Evolutionary conservation across 2,888 invertebrate species (phyloP), one percentile per base, ranked within the genome.

Genomic region (Hybos culiciformis): DNA sequence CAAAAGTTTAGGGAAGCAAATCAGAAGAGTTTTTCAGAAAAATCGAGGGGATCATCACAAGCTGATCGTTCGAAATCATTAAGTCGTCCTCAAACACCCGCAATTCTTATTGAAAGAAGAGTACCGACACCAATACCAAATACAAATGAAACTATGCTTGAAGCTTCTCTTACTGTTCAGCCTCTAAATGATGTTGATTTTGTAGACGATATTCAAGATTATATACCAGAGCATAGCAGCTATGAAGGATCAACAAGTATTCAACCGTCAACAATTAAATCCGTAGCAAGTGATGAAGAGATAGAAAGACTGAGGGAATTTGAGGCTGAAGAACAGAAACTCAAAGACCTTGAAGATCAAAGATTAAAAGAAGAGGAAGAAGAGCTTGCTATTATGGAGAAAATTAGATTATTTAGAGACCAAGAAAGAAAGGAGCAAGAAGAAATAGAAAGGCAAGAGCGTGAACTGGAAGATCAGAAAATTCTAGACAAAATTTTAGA

Each of bases 111-210:
- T 5, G 75, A 77, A 57, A 67, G 71, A 50, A 69, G 74, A 24
- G 71, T 75, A 11, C 72, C 75, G 1, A 74, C 76, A 48, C 75
- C 77, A 19, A 72, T 74, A 12, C 68, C 72, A 46, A 74, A 73
- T 43, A 63, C 63, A 21, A 70, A 73, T 44, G 78, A 75, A 64
- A 75, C 68, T 5, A 53, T 74, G 54, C 62, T 80, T 11, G 78
- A 78, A 59, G 80, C 78, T 2, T 72, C 77, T 5, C 60, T 81
- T 36, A 70, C 78, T 12, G 79, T 81, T 17, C 73, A 78, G 51
- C 80, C 75, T 11, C 72, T 80, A 49, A 73, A 77, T 53, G 69
- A 72, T 37, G 60, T 59, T 29, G 60, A 58, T 3, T 36, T 36
- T 20, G 20, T 7, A 7, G 36, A 36, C 2, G n/a, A 12, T 2